Conservation (phyloP, 2,113 vertebrate species). For the Romanogobio albipinnatus region DNA sequence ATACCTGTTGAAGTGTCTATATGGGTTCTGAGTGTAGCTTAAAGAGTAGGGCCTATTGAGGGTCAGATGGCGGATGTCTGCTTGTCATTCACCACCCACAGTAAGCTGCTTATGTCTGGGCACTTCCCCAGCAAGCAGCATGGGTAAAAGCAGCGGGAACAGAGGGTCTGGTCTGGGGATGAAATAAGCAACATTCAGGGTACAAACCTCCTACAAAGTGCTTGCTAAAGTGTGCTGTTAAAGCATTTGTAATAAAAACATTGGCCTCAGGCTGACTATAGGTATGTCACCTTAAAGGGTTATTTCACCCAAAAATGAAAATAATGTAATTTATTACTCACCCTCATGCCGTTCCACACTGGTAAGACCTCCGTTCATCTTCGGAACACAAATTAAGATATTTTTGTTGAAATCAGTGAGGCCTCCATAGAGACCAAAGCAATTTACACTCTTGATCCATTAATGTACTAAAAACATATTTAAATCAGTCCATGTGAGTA, state of each 20-base stretch:
- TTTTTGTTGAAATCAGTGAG: too few relatives aligned
- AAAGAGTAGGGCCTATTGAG: background rate
- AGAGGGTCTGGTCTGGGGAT: background rate
- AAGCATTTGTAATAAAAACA: background rate
- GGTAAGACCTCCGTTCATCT: too few relatives aligned
- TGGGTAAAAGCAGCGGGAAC: background rate
- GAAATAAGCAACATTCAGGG: background rate
- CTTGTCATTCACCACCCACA: background rate
- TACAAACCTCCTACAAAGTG: background rate
- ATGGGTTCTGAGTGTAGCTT: background rate
- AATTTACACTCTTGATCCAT: too few relatives aligned
- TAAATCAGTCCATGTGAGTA: too few relatives aligned
- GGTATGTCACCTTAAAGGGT: background rate
- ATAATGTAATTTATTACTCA: too few relatives aligned
- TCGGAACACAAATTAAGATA: too few relatives aligned
- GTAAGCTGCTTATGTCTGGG: conserved; percentile 74
- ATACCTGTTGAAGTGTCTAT: background rate
- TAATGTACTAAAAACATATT: too few relatives aligned
- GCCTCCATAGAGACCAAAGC: too few relatives aligned
- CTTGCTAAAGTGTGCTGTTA: background rate
- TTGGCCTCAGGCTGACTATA: background rate
- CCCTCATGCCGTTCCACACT: too few relatives aligned
- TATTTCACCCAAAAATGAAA: too few relatives aligned
- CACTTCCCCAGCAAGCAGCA: background rate
- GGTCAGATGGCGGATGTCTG: conserved; percentile 48